Conservation (phyloP, 2,113 vertebrate genomes). For the Channa argus region DNA sequence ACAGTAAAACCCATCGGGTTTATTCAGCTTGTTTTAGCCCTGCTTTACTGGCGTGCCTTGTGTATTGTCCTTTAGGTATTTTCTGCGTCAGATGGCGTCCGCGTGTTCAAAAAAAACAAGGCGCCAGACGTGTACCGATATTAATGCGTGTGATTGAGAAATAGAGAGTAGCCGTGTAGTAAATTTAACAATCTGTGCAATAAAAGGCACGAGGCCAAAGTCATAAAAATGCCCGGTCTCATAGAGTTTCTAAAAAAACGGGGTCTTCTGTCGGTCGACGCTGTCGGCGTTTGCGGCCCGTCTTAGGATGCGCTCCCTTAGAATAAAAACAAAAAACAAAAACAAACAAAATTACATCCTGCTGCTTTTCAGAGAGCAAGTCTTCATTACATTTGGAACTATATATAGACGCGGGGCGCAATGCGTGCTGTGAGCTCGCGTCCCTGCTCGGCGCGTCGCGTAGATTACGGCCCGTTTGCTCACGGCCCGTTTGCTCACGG, state of each 20-base stretch:
- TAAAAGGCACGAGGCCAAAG: conserved; percentile 66
- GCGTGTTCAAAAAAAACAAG: conserved; percentile 47
- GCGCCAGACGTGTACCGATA: conserved; percentile 60
- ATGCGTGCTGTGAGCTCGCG: conserved; percentile 2
- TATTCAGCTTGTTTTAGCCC: conserved; percentile 49
- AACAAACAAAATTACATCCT: conserved; percentile 24
- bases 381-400: conserved; percentile 42
- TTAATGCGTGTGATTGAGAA: conserved; percentile 63
- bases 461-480: conserved; percentile 45
- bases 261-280: conserved; percentile 61
- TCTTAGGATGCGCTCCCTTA: conserved; percentile 58
- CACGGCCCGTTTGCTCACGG: conserved; percentile 29
- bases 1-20: conserved; percentile 40
- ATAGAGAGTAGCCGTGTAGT: conserved; percentile 57
- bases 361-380: conserved; percentile 42
- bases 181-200: conserved; percentile 58
- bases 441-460: conserved; percentile 18
- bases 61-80: conserved; percentile 61
- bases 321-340: not conserved
- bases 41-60: conserved; percentile 50
- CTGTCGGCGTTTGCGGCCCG: conserved; percentile 59
- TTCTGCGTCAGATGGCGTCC: conserved; percentile 45
- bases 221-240: conserved; percentile 66
- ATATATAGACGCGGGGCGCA: conserved; percentile 44
- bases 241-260: conserved; percentile 57